Evolutionary conservation across 2,113 vertebrate species (phyloP), one percentile per base, ranked within the genome.

Genomic region (Prunella himalayana): DNA sequence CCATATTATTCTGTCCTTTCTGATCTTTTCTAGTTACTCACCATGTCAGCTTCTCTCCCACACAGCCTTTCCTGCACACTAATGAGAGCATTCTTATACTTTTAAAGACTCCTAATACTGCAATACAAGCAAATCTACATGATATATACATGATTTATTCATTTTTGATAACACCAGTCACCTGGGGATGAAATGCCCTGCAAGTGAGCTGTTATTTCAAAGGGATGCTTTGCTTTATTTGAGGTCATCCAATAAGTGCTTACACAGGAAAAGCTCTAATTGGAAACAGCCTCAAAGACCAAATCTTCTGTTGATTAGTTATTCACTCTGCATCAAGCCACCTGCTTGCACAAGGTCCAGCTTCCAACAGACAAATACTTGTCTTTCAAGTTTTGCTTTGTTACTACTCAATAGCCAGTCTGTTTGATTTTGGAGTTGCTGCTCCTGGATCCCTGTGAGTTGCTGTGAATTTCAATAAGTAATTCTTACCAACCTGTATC

Each of bases 181-280:
- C 44, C 82, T 47, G n/a, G 57, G 80, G n/a, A 88, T 68, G 59
- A 75, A 88, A 77, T 60, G 57, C 30, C 73, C 84, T 60, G 60
- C 50, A 63, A 91, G 76, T 37, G 72, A 89, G 79, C n/a, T 56
- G 27, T 37, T 82, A 76, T 87, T 94, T 94, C 88, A 94, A 75
- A 91, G 64, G 30, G 72, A 83, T 85, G 47, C 33, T 77, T 63
- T 89, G 63, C 50, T 96, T 60, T 86, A 61, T 93, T 91, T 90
- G 70, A 82, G 88, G 78, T 83, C 84, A 91, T 35, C 44, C 64
- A 75, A 3, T n/a, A 94, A 95, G 28, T 88, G 75, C 92, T 94
- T 86, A 88, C 49, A 59, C 66, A 90, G 65, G 65, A 57, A 80
- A 90, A 92, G 20, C 33, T 80, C 64, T 83, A 68, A 72, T 49